Percentiles rank a stretch among this genome's conserved stretches.
Evolutionary conservation across 1,140 invertebrate genomes (phyloP).

Genomic region (Pectinophora gossypiella): DNA sequence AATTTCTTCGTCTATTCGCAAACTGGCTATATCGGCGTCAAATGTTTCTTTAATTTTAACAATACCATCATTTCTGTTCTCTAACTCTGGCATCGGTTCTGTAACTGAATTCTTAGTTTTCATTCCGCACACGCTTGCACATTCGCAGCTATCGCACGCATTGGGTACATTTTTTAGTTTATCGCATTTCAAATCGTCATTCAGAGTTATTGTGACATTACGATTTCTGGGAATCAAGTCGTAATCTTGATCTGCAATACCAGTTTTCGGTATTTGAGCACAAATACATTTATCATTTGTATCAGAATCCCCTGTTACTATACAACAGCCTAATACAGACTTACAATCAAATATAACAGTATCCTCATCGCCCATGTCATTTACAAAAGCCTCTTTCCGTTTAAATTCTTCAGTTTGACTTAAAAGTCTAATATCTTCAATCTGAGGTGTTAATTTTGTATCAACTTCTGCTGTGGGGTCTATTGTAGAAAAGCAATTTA

Average conservation of each 20-base stretch:
- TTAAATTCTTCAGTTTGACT: not conserved
- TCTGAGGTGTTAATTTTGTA: no score
- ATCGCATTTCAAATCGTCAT: not conserved
- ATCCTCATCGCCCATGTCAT: not conserved
- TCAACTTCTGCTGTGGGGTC: no score
- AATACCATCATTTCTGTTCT: constrained; percentile 40
- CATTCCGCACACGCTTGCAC: constrained; percentile 12
- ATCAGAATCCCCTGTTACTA: constrained; percentile 25
- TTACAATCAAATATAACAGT: constrained; percentile 21
- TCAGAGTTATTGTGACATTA: not conserved
- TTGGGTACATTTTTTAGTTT: not conserved
- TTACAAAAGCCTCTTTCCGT: not conserved
- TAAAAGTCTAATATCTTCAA: no score
- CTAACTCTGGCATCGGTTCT: constrained; percentile 21
- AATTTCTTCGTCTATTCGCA: constrained; percentile 4
- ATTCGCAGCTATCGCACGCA: constrained; percentile 34
- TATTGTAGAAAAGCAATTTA: no score
- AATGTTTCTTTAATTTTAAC: constrained; percentile 53
- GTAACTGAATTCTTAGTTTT: not conserved
- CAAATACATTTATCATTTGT: constrained; percentile 34
- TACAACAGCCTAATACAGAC: constrained; percentile 36
- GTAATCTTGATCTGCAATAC: not conserved
- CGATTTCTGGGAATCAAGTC: not conserved
- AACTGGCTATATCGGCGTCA: constrained; percentile 36
- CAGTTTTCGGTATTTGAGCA: constrained; percentile 42